Evolutionary conservation across 2,113 vertebrate genomes (phyloP).

Genomic region (Tauraco erythrolophus): DNA sequence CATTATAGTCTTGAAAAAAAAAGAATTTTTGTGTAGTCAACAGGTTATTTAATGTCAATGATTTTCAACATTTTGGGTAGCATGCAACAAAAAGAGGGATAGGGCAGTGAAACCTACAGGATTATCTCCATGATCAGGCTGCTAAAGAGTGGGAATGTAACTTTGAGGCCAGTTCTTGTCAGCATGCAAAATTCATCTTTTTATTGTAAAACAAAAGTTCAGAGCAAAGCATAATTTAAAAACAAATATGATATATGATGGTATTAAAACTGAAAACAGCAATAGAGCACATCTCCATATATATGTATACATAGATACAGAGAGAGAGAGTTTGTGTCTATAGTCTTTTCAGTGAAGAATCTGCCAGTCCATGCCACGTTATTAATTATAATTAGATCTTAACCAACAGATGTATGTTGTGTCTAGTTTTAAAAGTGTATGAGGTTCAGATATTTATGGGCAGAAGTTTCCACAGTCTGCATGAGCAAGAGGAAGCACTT

Average conservation of each 20-base stretch:
- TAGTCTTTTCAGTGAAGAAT: slow-evolving; percentile 26
- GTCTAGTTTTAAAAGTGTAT: slow-evolving; percentile 54
- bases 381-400: slow-evolving; percentile 64
- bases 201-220: slow-evolving; percentile 26
- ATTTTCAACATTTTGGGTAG: background rate
- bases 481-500: slow-evolving; percentile 59
- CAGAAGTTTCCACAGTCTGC: slow-evolving; percentile 37
- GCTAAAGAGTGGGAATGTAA: background rate
- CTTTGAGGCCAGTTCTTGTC: background rate
- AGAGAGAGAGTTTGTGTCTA: background rate
- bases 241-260: slow-evolving; percentile 2
- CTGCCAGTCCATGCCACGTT: background rate
- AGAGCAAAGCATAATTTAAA: slow-evolving; percentile 19
- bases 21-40: background rate
- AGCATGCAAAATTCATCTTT: background rate
- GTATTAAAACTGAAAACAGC: slow-evolving; percentile 39
- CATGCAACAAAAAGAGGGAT: background rate
- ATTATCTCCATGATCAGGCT: background rate
- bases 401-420: slow-evolving; percentile 52
- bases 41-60: background rate
- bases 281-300: background rate
- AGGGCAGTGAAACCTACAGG: background rate
- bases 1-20: background rate
- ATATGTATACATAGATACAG: background rate
- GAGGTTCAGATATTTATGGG: slow-evolving; percentile 63